A percentile compares a stretch with the other conserved stretches of the same genome.
phyloP scores from a whole-genome alignment of 2,888 invertebrate species.

The Asteroscopus sphinx region DNA sequence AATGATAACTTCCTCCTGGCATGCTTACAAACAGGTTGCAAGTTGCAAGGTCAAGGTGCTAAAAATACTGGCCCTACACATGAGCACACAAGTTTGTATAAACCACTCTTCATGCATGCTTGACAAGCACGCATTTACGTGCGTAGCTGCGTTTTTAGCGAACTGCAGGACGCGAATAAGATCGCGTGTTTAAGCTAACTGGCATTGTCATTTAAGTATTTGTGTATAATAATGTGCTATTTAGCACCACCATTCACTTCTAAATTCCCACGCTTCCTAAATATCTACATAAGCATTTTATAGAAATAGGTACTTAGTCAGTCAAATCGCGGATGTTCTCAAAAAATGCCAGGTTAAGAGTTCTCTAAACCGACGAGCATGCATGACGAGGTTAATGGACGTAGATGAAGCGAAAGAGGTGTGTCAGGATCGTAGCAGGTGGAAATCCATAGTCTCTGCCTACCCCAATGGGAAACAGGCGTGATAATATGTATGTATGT shows the following conservation, averaged over 20 bases:
- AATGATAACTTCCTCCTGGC: slow-evolving; percentile 9
- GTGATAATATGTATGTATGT: too few species aligned
- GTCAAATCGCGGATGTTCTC: too few species aligned
- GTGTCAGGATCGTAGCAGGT: too few species aligned
- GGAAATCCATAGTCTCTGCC: too few species aligned
- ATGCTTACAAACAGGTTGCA: neutral
- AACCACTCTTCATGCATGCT: neutral
- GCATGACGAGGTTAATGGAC: too few species aligned
- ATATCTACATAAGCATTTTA: slow-evolving; percentile 9
- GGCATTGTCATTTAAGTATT: slow-evolving; percentile 30
- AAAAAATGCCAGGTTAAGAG: too few species aligned
- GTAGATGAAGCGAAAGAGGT: too few species aligned
- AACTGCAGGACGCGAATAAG: slow-evolving; percentile 14
- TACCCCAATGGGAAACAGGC: too few species aligned
- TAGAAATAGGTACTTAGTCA: neutral
- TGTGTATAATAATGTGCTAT: slow-evolving; percentile 37
- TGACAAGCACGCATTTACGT: neutral
- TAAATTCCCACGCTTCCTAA: slow-evolving; percentile 32
- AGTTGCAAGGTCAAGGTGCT: slow-evolving; percentile 6
- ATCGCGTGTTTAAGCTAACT: slow-evolving; percentile 41
- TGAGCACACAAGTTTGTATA: neutral
- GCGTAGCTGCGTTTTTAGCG: neutral
- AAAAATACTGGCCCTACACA: neutral
- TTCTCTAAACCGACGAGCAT: too few species aligned
- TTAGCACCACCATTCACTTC: slow-evolving; percentile 39